Percentiles rank a stretch among this genome's conserved stretches.
Conservation (phyloP, 2,113 vertebrate species). For the Eidolon helvum region DNA sequence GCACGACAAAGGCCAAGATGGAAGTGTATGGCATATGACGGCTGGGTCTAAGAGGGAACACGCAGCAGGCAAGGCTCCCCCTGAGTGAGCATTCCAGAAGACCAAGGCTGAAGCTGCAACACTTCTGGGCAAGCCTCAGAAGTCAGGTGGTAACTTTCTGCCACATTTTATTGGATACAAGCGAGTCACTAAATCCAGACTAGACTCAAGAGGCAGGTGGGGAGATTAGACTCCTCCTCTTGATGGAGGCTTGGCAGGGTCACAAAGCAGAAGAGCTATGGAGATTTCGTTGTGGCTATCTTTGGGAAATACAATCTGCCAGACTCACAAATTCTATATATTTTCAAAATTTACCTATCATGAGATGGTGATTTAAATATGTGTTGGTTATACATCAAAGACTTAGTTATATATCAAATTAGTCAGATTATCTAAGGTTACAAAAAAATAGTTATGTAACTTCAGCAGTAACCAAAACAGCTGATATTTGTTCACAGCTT, state of each 20-base stretch:
- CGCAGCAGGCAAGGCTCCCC: neutral
- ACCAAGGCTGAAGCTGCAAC: neutral
- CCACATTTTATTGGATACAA: neutral
- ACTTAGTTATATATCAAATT: neutral
- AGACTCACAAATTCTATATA: neutral
- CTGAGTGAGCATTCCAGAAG: neutral
- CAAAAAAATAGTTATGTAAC: neutral
- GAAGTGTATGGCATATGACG: neutral
- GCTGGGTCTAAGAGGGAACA: neutral
- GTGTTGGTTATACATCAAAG: neutral
- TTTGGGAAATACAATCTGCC: neutral
- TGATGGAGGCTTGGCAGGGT: neutral
- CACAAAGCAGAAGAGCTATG: neutral
- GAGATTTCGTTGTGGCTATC: neutral
- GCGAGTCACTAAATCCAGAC: neutral
- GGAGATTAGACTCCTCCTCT: neutral
- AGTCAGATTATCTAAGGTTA: neutral
- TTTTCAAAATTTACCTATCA: neutral
- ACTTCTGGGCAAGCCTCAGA: neutral
- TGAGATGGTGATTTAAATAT: neutral
- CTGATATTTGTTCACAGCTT: neutral
- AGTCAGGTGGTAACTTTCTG: neutral
- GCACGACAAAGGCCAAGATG: neutral
- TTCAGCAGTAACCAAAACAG: neutral
- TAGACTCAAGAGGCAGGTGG: neutral